phyloP scores from a whole-genome alignment of 2,797 vertebrate genomes.

The Cirrhinus mrigala region DNA sequence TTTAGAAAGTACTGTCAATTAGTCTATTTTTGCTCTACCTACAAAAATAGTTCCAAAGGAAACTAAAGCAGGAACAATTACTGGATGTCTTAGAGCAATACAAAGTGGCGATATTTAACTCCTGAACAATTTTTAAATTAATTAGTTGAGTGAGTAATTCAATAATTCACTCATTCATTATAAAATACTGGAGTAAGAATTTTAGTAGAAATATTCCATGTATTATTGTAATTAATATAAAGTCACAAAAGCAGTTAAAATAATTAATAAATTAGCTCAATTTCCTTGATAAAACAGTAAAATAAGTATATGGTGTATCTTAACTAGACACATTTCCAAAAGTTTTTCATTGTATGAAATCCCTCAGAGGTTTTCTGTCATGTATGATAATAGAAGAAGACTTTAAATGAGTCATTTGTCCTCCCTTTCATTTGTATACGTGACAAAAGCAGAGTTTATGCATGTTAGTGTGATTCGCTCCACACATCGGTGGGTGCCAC shows the following conservation, averaged over 20 bases:
- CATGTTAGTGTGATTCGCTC: conserved; percentile 14
- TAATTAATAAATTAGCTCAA: background rate
- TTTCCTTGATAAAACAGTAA: background rate
- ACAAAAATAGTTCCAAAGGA: too few species aligned
- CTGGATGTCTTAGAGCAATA: background rate
- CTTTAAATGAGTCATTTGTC: conserved; percentile 17
- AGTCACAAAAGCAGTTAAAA: background rate
- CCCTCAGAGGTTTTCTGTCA: background rate
- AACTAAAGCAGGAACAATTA: background rate
- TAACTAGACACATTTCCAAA: too few species aligned
- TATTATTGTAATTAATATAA: background rate
- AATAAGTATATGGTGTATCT: background rate
- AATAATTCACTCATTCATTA: background rate
- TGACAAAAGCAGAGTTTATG: background rate
- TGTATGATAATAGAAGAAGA: background rate
- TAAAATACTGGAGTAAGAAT: background rate
- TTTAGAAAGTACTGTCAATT: background rate
- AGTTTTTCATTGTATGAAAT: background rate
- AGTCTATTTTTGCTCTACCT: background rate
- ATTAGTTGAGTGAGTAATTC: background rate
- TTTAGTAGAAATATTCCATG: background rate
- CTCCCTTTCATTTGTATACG: background rate
- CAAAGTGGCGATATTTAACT: background rate
- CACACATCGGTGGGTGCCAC: conserved; percentile 3
- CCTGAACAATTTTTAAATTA: background rate